Conservation (phyloP, 2,113 vertebrate species). For the Micronisus gabar region DNA sequence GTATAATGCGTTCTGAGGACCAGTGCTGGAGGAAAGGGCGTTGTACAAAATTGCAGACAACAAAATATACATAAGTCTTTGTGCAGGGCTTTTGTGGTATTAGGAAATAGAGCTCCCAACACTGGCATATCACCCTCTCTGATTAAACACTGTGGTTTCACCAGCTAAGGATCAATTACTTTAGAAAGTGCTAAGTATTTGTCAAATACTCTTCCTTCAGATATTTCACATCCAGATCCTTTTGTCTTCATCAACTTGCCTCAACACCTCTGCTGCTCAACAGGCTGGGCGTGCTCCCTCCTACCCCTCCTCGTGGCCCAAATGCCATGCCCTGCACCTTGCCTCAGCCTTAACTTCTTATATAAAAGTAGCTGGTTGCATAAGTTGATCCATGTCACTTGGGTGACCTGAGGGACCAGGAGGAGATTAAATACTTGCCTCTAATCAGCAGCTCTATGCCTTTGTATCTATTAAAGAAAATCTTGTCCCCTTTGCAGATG, state of each 20-base stretch:
- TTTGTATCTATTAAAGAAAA: not conserved
- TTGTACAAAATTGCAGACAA: not conserved
- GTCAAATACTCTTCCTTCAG: not conserved
- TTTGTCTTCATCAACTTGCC: not conserved
- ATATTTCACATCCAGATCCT: not conserved
- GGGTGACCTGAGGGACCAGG: not conserved
- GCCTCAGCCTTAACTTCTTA: not conserved
- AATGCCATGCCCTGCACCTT: not conserved
- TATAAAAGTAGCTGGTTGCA: not conserved
- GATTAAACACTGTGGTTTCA: slow-evolving; percentile 31
- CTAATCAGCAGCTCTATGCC: not conserved
- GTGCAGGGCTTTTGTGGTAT: not conserved
- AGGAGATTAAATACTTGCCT: not conserved
- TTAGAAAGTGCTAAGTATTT: not conserved
- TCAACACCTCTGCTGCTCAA: not conserved
- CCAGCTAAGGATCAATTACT: not conserved
- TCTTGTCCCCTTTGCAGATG: not conserved
- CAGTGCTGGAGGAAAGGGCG: not conserved
- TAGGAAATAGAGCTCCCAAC: not conserved
- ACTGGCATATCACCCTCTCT: not conserved
- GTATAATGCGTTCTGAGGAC: not conserved
- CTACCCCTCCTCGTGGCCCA: not conserved
- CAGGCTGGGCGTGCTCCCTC: not conserved
- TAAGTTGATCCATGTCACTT: not conserved
- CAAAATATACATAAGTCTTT: not conserved